phyloP scores from a whole-genome alignment of 2,113 vertebrate species.

The Epinephelus moara region DNA sequence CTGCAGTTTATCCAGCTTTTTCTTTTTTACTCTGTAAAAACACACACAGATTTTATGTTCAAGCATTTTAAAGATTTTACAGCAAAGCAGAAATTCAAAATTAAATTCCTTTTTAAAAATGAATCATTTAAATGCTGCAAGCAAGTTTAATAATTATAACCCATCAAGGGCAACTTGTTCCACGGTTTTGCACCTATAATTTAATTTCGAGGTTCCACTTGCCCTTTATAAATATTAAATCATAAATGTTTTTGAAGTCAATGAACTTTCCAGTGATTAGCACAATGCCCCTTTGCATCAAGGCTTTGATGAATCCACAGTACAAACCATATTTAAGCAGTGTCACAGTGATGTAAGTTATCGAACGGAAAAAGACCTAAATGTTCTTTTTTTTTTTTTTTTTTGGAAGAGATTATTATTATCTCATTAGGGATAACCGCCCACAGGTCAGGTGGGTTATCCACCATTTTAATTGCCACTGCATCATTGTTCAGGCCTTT shows the following conservation, averaged over 20 bases:
- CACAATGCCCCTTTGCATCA: conserved; percentile 20
- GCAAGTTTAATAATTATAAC: not conserved
- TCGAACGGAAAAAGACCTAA: conserved; percentile 28
- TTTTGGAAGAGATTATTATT: conserved; percentile 48
- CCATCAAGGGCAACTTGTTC: not conserved
- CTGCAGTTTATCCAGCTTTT: not conserved
- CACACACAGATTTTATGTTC: not conserved
- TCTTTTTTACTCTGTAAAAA: no score
- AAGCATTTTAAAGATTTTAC: conserved; percentile 3
- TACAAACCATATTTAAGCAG: conserved; percentile 26
- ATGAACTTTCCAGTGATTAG: conserved; percentile 21
- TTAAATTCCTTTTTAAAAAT: not conserved
- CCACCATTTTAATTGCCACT: conserved; percentile 66
- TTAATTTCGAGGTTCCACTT: not conserved
- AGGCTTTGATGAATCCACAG: conserved; percentile 19
- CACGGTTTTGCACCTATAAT: not conserved
- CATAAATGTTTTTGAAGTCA: not conserved
- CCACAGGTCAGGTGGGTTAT: conserved; percentile 67
- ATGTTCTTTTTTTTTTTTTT: conserved; percentile 7
- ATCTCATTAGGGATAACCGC: conserved; percentile 68
- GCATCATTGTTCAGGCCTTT: conserved; percentile 61
- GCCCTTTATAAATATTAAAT: not conserved
- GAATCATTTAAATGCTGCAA: not conserved
- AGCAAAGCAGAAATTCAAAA: not conserved
- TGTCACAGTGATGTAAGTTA: conserved; percentile 7